Evolutionary conservation across 1,140 invertebrate genomes (phyloP).

Genomic region (Aphis craccivora): DNA sequence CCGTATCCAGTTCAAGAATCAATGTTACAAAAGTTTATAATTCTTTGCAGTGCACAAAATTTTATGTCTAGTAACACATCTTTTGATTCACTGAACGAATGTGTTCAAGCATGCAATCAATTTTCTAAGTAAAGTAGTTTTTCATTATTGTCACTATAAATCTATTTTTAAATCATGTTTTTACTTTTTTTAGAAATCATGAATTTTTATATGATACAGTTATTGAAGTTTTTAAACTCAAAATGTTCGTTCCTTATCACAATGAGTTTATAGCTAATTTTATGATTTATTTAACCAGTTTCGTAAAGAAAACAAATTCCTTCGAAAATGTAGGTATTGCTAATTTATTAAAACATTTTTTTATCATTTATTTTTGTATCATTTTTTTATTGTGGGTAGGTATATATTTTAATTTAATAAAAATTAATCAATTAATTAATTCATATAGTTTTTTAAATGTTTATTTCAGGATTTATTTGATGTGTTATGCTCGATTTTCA

Average conservation of each 20-base stretch:
- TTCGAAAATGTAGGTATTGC: conserved; percentile 19
- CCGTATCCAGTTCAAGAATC: conserved; percentile 46
- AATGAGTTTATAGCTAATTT: conserved; percentile 46
- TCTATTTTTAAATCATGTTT: not conserved
- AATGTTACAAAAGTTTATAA: conserved; percentile 10
- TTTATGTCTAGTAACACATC: conserved; percentile 28
- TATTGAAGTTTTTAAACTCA: conserved; percentile 27
- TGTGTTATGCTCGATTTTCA: conserved; percentile 26
- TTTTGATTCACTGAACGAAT: not conserved
- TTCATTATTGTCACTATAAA: not conserved
- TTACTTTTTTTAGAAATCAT: conserved; percentile 14
- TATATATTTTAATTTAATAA: not conserved
- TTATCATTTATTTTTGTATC: not conserved
- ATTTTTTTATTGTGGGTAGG: too few species aligned
- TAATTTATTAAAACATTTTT: not conserved
- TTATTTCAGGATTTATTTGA: conserved; percentile 25
- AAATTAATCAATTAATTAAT: not conserved
- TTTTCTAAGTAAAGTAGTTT: conserved; percentile 28
- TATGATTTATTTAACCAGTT: conserved; percentile 48
- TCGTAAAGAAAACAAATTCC: conserved; percentile 12
- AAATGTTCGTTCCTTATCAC: conserved; percentile 26
- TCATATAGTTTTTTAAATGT: not conserved
- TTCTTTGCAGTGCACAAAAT: conserved; percentile 42
- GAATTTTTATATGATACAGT: not conserved
- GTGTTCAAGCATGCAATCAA: conserved; percentile 42